Evolutionary conservation across 2,113 vertebrate species (phyloP).

Genomic region (Centropus unirufus): DNA sequence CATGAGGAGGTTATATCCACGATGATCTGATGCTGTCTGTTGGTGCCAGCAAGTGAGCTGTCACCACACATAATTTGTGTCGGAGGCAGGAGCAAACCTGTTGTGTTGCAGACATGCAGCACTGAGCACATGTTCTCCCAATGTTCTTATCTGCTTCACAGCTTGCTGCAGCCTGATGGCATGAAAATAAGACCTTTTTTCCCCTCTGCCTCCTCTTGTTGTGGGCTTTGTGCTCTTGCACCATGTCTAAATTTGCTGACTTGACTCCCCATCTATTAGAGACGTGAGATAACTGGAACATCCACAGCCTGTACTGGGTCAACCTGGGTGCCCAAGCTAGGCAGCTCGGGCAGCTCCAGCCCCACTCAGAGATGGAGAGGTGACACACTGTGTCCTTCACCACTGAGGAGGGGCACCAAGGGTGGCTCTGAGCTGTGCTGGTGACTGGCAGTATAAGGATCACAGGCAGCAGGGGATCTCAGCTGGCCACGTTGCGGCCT

Average conservation of each 20-base stretch:
- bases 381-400: background rate
- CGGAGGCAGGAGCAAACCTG: background rate
- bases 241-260: background rate
- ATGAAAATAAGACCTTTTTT: background rate
- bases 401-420: background rate
- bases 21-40: background rate
- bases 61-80: background rate
- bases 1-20: background rate
- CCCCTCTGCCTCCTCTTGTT: background rate
- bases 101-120: background rate
- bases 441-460: background rate
- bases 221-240: background rate
- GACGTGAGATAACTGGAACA: background rate
- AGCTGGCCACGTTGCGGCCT: background rate
- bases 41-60: background rate
- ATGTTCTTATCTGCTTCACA: background rate
- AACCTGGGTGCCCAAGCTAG: background rate
- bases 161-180: background rate
- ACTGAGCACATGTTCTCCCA: background rate
- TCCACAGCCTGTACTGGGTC: background rate
- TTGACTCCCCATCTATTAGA: accelerated
- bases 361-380: accelerated
- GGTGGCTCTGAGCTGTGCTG: background rate
- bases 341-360: background rate
- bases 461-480: background rate